Base-by-base conservation (phyloP, 2,797 vertebrate genomes). In the Eulemur mongoz region DNA sequence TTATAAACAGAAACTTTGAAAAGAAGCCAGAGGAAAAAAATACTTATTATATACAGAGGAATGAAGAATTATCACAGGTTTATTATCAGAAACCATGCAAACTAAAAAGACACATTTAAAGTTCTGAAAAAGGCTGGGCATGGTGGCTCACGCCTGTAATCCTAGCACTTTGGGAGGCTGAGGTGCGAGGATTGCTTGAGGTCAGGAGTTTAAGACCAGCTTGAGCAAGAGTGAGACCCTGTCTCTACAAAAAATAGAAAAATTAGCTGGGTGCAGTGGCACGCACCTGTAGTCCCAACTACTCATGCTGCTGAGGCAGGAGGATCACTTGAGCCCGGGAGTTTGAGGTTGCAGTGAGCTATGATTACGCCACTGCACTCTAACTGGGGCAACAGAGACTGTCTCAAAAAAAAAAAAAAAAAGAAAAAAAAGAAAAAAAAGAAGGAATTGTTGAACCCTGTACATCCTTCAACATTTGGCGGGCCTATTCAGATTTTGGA, bases 61-160 rank as follows among this genome's bases (percentile, higher is more conserved):
- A 25, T 32, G 48, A 38, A 81, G 43, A 88, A 80, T 38, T 18
- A 30, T 81, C n/a, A 92, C 48, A 95, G 40, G 70, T 87, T 87
- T 88, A 15, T 83, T 78, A 32, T 76, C 30, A 82, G 32, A 88
- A 91, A 63, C 4, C n/a, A 22, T 40, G 15, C 10, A 22, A 82
- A 87, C 48, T 90, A 50, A 54, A 95, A 95, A 81, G 59, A 81
- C 11, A 82, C 43, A 63, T 65, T 85, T 75, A 32, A 87, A 14
- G 25, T 54, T 69, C 11, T 91, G 30, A 78, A 76, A 87, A 22
- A 32, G 15, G 32, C 8, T 9, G 7, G 63, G 32, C 17, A 20
- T 35, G 17, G 63, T n/a, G 32, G 63, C 15, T 67, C 32, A 35
- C 8, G 4, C 63, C 63, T 35, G 7, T 67, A 35, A 18, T 67